Percentiles rank a stretch among this genome's conserved stretches.
Evolutionary conservation across 2,888 invertebrate genomes (phyloP).

Genomic region (Dione vanillae): DNA sequence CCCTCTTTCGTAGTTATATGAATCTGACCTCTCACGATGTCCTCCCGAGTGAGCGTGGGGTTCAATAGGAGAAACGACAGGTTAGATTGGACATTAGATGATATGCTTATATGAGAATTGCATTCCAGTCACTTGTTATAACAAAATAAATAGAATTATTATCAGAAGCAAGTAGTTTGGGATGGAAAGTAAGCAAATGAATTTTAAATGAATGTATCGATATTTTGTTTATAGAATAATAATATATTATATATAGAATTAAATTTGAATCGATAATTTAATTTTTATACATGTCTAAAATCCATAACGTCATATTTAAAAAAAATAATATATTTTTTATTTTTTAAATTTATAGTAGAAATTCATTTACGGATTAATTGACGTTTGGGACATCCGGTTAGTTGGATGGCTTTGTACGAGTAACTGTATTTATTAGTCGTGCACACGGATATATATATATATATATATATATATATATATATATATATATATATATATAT

Average conservation of each 20-base stretch:
- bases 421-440: too few species aligned
- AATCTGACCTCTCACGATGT: constrained; percentile 77
- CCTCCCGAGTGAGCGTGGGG: constrained; percentile 75
- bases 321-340: too few species aligned
- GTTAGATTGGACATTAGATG: constrained; percentile 54
- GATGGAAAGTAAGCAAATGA: neutral
- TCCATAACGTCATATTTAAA: constrained; percentile 3
- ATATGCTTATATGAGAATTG: neutral
- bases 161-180: neutral
- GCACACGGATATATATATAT: too few species aligned
- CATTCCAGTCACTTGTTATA: constrained; percentile 2
- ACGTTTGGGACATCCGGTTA: too few species aligned
- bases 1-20: constrained; percentile 88
- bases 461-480: too few species aligned
- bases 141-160: neutral
- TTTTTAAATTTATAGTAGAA: too few species aligned
- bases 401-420: too few species aligned
- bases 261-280: neutral
- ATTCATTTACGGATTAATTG: too few species aligned
- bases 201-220: constrained; percentile 13
- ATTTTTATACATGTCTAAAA: constrained; percentile 11
- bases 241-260: neutral
- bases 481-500: too few species aligned
- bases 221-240: neutral
- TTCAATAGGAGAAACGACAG: constrained; percentile 60